Conservation (phyloP, 2,888 invertebrate species). For the Nomada hirtipes region DNA sequence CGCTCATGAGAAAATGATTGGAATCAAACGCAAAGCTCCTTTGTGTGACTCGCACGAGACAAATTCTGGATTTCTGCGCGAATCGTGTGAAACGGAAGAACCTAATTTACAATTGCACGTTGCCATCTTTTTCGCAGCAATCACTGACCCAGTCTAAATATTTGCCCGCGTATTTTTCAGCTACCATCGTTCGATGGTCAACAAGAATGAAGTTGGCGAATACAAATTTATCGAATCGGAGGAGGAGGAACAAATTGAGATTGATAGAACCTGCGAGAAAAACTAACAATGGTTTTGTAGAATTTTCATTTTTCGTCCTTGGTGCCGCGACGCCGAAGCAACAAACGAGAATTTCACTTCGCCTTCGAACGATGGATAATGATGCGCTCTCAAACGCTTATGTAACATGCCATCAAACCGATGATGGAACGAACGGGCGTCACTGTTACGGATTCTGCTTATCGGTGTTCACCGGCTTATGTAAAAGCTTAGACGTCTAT, state of each 20-base stretch:
- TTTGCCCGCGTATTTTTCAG: too few species aligned
- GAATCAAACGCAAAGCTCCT: neutral
- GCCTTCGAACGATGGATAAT: conserved; percentile 18
- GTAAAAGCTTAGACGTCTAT: conserved; percentile 62
- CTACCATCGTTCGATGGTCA: too few species aligned
- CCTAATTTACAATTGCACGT: neutral
- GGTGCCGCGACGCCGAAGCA: neutral
- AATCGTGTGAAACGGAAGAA: conserved; percentile 14
- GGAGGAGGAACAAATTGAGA: too few species aligned
- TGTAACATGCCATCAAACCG: conserved; percentile 55
- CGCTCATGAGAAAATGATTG: conserved; percentile 9
- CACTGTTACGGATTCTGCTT: conserved; percentile 73
- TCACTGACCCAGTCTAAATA: too few species aligned
- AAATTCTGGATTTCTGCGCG: neutral
- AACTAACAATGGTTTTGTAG: neutral
- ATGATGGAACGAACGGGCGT: conserved; percentile 42
- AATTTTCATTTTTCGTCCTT: neutral
- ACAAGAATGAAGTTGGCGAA: too few species aligned
- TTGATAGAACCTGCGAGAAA: too few species aligned
- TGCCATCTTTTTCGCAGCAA: too few species aligned
- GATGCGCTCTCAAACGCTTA: conserved; percentile 47
- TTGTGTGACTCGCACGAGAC: neutral
- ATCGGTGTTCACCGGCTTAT: conserved; percentile 67
- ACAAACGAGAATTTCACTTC: conserved; percentile 34
- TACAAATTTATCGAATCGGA: too few species aligned